Percentiles rank a stretch among this genome's conserved stretches.
phyloP scores from a whole-genome alignment of 1,140 invertebrate genomes.

The Neodiprion virginianus region DNA sequence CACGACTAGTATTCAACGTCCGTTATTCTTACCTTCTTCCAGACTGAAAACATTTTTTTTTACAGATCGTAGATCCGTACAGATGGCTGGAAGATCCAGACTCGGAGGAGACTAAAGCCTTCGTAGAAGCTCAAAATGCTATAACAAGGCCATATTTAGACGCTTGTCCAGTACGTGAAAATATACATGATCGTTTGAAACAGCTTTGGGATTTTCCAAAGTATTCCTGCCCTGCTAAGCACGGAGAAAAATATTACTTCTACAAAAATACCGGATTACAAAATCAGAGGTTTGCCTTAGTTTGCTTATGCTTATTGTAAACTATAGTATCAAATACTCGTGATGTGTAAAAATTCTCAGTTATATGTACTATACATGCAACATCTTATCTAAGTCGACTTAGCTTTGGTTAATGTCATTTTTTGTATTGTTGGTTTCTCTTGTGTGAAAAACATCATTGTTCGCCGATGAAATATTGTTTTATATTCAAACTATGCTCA shows the following conservation, averaged over 20 bases:
- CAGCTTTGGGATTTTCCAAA: constrained; percentile 97
- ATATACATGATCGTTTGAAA: constrained; percentile 80
- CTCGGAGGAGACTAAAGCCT: constrained; percentile 87
- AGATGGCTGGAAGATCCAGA: constrained; percentile 98
- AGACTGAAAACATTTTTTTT: neutral
- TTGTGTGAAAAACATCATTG: constrained; percentile 13
- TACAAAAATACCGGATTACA: constrained; percentile 95
- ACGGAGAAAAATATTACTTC: constrained; percentile 91
- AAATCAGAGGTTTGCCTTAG: constrained; percentile 85
- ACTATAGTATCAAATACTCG: too few relatives aligned
- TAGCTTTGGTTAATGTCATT: constrained; percentile 9
- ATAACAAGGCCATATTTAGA: constrained; percentile 88
- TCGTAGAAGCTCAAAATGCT: constrained; percentile 91
- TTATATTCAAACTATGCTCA: too few relatives aligned
- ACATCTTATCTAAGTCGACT: constrained; percentile 29
- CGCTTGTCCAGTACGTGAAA: constrained; percentile 73
- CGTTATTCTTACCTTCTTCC: constrained; percentile 17
- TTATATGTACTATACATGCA: too few relatives aligned
- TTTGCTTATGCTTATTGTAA: too few relatives aligned
- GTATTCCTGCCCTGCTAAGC: constrained; percentile 84
- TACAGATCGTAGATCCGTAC: constrained; percentile 90
- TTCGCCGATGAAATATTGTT: too few relatives aligned
- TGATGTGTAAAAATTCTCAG: too few relatives aligned
- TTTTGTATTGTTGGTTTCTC: neutral
- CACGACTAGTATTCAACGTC: constrained; percentile 17